Conservation (phyloP, 2,888 invertebrate species). For the Coenonympha arcania region DNA sequence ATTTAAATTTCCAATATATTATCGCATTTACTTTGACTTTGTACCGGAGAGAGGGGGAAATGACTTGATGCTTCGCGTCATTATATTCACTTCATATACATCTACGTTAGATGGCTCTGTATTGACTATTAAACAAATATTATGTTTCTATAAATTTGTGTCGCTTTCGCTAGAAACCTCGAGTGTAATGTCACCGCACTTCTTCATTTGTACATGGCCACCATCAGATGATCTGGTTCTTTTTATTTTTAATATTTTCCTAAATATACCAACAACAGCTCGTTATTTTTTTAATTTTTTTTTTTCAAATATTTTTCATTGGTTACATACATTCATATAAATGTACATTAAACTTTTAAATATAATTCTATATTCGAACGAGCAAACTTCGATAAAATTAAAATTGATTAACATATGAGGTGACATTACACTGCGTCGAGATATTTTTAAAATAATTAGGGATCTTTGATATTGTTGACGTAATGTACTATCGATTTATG, state of each 20-base stretch:
- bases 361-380: constrained; percentile 73
- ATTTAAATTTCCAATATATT: constrained; percentile 49
- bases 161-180: constrained; percentile 45
- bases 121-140: constrained; percentile 68
- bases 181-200: constrained; percentile 58
- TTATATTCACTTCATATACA: constrained; percentile 47
- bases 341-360: constrained; percentile 69
- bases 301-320: constrained; percentile 52
- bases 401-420: constrained; percentile 71
- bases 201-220: constrained; percentile 78
- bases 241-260: constrained; percentile 65
- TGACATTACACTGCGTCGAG: constrained; percentile 47
- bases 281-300: constrained; percentile 53
- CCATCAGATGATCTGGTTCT: constrained; percentile 80
- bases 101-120: constrained; percentile 65
- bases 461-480: constrained; percentile 69
- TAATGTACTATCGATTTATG: constrained; percentile 69
- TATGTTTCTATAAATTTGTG: constrained; percentile 58
- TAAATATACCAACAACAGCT: constrained; percentile 75
- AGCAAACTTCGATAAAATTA: constrained; percentile 74
- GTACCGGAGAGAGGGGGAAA: constrained; percentile 56
- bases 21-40: constrained; percentile 51
- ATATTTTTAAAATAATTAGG: constrained; percentile 51
- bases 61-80: constrained; percentile 40
- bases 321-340: constrained; percentile 59